Base-by-base conservation (phyloP, 2,113 vertebrate species). In the Crotalus tigris region DNA sequence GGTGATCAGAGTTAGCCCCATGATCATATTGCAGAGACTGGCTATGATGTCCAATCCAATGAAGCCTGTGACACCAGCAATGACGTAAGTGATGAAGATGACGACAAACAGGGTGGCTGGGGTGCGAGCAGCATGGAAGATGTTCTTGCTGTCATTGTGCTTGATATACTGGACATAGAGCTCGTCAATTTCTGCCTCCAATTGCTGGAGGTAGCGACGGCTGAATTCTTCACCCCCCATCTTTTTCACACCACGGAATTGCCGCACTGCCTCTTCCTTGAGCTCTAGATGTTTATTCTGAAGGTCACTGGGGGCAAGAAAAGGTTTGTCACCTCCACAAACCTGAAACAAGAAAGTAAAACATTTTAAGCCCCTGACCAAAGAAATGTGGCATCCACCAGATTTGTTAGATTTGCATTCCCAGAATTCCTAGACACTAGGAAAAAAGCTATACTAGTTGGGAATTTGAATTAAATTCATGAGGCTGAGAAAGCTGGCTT, bases 141-240 rank as follows among this genome's bases (percentile, higher is more conserved):
- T 99, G 98, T 99, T 99, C 98, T 99, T 99, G 98, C 99, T 99
- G 97, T 99, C 99, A 61, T 99, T 99, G 98, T 99, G 99, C 95
- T 99, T 99, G 98, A 99, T 99, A 96, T 99, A 99, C 97, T 99
- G 99, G 94, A 99, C 97, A 88, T 99, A 99, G 90, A 99, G 98
- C 98, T 99, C 99, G 23, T 99, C 99, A 5, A 99, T 97, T 95
- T 99, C 99, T 0, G 94, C 97, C 96, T 99, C 99, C 98, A 99
- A 97, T 96, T 99, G 99, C 96, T 98, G 98, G 95, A 99, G 98
- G 98, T 99, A 99, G 69, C 99, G 98, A 0, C 99, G 98, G 97
- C 99, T 99, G 97, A 99, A 99, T 94, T 99, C 99, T 96, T 99
- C 99, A 33, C 99, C 99, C 0, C 99, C 99, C 99, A 99, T 99